Base-by-base conservation (phyloP, 1,140 invertebrate species). In the Trichoplusia ni region DNA sequence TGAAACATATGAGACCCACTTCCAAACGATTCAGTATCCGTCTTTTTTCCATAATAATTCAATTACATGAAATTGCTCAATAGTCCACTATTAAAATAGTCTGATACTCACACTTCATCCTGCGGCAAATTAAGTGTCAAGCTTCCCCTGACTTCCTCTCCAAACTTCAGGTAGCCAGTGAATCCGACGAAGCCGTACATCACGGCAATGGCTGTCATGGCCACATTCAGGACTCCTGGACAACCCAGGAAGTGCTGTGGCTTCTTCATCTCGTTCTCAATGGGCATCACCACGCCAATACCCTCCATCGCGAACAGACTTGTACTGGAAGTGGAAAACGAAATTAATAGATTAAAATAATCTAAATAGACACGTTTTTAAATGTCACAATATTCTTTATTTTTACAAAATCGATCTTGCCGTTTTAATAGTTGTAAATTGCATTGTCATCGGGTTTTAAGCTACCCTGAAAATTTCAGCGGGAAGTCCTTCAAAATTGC, bases 221-320 rank as follows among this genome's bases (percentile, higher is more conserved):
- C 95, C 3, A 94, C 93, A 76, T 97, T 97, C 0, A 98, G 82
- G 0, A 98, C 96, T 21, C 97, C 95, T 0, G 94, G 95, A 77
- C 94, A 95, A 7, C 96, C 96, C 0, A 95, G 89, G 79, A 98
- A 98, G 37, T 95, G 94, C 42, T 94, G 88, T 0, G 96, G 96
- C 47, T 94, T 93, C 44, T 89, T 91, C 97, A 98, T 98, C 16
- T 94, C 95, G 81, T 98, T 97, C 86, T 98, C 96, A 37, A 98
- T 93, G 0, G 97, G 97, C 92, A 98, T 94, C 25, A 98, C 95
- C 25, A 94, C 94, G 38, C 95, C 95, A 56, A 96, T 96, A 7
- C 94, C 95, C 84, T 96, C 95, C 92, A 96, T 96, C 2, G 95
- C 95, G 75, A 96, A 96, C 18, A 96, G 92, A 4, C 95, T 93